These are phyloP conservation scores for Capra hircus DNA, from an alignment of 2,113 vertebrate species.

Conservation along the genomic window DNA sequence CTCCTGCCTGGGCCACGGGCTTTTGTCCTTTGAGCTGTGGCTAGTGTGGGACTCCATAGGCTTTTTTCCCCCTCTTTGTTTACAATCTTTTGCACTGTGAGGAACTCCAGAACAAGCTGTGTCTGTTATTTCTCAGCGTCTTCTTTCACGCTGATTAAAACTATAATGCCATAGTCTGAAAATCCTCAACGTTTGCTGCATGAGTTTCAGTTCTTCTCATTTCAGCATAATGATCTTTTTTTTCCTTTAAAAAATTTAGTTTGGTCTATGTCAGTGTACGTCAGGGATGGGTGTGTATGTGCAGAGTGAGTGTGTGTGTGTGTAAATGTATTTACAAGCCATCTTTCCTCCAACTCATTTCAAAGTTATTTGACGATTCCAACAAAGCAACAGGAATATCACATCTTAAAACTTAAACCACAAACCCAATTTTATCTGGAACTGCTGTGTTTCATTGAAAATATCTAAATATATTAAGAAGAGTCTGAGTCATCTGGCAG, in stretches of 20 bases:
- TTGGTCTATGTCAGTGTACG: background rate
- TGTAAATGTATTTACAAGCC: background rate
- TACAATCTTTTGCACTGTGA: background rate
- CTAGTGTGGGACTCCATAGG: background rate
- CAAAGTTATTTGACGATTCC: background rate
- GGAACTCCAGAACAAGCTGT: background rate
- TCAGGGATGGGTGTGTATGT: background rate
- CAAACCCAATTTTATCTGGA: background rate
- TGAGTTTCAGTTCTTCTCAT: background rate
- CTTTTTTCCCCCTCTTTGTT: background rate
- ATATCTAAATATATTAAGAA: background rate
- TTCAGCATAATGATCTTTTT: background rate
- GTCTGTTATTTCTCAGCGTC: background rate
- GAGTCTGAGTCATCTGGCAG: background rate
- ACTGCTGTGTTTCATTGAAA: background rate
- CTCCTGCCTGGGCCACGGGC: background rate
- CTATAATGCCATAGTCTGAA: background rate
- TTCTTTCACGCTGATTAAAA: background rate
- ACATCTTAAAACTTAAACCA: background rate
- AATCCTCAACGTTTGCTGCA: background rate
- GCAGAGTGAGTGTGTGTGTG: background rate
- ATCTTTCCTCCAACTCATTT: background rate
- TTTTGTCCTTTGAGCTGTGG: background rate
- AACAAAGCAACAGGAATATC: background rate
- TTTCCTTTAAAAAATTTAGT: background rate